phyloP scores from a whole-genome alignment of 2,113 vertebrate species.

The Chiloscyllium plagiosum region DNA sequence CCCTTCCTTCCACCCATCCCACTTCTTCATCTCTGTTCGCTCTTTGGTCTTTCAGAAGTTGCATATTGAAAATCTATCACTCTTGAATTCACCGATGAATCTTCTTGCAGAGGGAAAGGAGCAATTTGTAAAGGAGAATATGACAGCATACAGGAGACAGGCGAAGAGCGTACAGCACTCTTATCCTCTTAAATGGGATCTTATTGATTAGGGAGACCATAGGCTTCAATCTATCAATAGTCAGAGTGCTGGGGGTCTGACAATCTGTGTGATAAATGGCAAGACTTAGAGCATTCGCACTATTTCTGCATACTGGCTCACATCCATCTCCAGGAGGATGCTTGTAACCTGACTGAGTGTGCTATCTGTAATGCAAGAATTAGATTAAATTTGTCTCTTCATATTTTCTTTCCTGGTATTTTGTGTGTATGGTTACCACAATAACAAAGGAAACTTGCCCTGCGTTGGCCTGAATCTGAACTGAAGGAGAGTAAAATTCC shows the following conservation, averaged over 20 bases:
- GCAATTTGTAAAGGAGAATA: constrained; percentile 35
- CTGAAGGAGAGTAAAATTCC: neutral
- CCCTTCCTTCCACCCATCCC: neutral
- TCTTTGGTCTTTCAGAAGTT: neutral
- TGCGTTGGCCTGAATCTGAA: neutral
- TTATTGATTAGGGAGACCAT: constrained; percentile 37
- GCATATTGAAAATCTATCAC: constrained; percentile 21
- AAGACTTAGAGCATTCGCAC: constrained; percentile 19
- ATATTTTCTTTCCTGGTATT: neutral
- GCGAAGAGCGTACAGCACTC: constrained; percentile 5
- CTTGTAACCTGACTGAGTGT: neutral
- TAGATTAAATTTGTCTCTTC: constrained; percentile 11
- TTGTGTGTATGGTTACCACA: neutral
- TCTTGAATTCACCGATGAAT: constrained; percentile 26
- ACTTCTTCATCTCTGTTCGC: neutral
- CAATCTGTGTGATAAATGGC: constrained; percentile 31
- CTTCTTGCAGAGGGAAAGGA: constrained; percentile 3
- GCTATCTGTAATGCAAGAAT: constrained; percentile 17
- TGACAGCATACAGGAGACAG: constrained; percentile 35
- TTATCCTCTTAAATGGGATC: constrained; percentile 37
- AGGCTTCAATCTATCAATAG: constrained; percentile 35
- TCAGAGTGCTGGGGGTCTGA: constrained; percentile 33
- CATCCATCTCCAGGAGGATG: constrained; percentile 28
- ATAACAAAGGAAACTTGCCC: neutral
- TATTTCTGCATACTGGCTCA: neutral